Evolutionary conservation across 2,113 vertebrate species (phyloP), one percentile per base, ranked within the genome.

Genomic region (Xenotilapia leptura): DNA sequence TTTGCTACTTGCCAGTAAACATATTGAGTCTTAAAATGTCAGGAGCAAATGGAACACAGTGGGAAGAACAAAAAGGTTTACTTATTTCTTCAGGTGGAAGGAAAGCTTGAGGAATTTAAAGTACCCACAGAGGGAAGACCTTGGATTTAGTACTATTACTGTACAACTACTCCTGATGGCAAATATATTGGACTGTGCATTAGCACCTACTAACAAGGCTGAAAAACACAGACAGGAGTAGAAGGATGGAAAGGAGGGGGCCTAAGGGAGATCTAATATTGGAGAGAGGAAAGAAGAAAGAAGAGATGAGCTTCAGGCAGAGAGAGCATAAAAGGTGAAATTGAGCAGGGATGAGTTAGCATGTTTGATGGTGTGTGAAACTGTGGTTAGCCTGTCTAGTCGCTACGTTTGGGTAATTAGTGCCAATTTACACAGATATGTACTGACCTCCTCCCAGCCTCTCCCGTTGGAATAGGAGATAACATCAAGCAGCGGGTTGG

Each of bases 391-490:
- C 56, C 33, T 4, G 40, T 83, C 68, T 84, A 68, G 87, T 55
- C 7, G 40, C 70, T 36, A 40, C 14, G 49, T 89, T 89, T 49
- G 26, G 54, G 49, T 90, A 86, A 88, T 88, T 80, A 91, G 79
- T 9, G 26, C 7, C 49, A 60, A 40, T 83, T 58, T 6, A 9
- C 47, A 49, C 73, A 81, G 88, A 70, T 45, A 6, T 53, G 45
- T 28, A 94, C 97, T 97, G 89, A 99, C 98, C 98, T 98, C 98
- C 94, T 99, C 98, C 98, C 98, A 99, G 51, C 93, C 97, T 28
- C 97, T 95, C 28, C 98, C 97, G 45, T 97, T 97, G 93, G 94
- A 97, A 92, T 98, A 98, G 82, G 98, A 98, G 94, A 99, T 98
- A 86, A 99, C 98, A 8, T 98, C 98, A 5, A 99, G 95, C 6